Percentiles rank a stretch among this genome's conserved stretches.
These are phyloP conservation scores for Lepidostoma basale DNA, from an alignment of 1,140 invertebrate genomes.

Conservation along the genomic window DNA sequence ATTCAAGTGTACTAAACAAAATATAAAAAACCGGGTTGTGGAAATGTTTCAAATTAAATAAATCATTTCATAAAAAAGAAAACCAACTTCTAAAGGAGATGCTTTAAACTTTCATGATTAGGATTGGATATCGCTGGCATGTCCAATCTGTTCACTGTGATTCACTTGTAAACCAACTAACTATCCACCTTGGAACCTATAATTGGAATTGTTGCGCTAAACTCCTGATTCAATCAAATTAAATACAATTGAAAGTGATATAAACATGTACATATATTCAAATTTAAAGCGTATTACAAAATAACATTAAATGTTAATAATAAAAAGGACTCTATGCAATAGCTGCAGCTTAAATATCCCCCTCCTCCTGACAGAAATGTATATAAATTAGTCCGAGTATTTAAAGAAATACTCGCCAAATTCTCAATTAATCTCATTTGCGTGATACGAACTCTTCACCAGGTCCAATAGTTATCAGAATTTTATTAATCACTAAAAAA, in stretches of 20 bases:
- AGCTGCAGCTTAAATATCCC: conserved; percentile 20
- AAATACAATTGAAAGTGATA: conserved; percentile 7
- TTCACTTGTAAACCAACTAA: too few relatives aligned
- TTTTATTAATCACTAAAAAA: conserved; percentile 20
- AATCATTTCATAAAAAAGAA: too few relatives aligned
- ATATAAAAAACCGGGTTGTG: too few relatives aligned
- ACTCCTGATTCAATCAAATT: conserved; percentile 2
- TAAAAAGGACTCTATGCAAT: too few relatives aligned
- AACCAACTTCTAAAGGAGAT: too few relatives aligned
- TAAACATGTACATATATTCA: conserved; percentile 8
- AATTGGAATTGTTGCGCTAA: background rate
- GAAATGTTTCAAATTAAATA: too few relatives aligned
- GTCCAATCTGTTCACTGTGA: too few relatives aligned
- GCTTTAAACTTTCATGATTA: too few relatives aligned
- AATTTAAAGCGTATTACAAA: conserved; percentile 15
- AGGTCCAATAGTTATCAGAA: conserved; percentile 4
- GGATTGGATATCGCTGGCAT: too few relatives aligned
- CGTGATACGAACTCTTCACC: conserved; percentile 11
- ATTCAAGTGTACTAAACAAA: too few relatives aligned
- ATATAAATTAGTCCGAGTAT: conserved; percentile 19
- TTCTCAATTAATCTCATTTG: conserved; percentile 20
- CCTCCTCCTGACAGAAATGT: conserved; percentile 13
- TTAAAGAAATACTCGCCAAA: background rate
- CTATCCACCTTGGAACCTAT: too few relatives aligned
- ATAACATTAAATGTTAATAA: conserved; percentile 16